phyloP scores from a whole-genome alignment of 2,888 invertebrate genomes.

The Caenorhabditis japonica region DNA sequence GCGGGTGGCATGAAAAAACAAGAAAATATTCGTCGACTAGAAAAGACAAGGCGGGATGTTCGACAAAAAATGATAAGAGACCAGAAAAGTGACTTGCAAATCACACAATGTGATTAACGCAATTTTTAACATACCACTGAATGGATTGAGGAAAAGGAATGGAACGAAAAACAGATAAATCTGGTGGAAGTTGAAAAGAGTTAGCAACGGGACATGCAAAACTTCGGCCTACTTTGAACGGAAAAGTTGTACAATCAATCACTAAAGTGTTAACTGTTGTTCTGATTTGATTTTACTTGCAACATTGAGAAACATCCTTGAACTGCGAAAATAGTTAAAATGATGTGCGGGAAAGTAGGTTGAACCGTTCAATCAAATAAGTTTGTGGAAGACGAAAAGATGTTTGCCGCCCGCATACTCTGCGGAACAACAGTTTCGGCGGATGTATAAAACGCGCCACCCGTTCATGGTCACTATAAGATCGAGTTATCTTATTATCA shows the following conservation, averaged over 20 bases:
- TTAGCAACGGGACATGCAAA: too few species aligned
- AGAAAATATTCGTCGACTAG: conserved; percentile 19
- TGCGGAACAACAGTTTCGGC: conserved; percentile 31
- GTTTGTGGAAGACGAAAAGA: conserved; percentile 27
- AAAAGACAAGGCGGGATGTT: conserved; percentile 14
- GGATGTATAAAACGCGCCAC: conserved; percentile 34
- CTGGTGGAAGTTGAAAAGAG: too few species aligned
- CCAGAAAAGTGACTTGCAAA: conserved; percentile 42
- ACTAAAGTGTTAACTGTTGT: too few species aligned
- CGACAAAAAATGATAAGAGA: conserved; percentile 45
- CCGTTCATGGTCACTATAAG: conserved; percentile 48
- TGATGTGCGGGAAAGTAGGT: conserved; percentile 49
- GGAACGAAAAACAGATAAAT: background rate
- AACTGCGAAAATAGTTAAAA: too few species aligned
- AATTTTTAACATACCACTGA: too few species aligned
- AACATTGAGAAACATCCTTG: too few species aligned
- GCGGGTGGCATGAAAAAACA: conserved; percentile 30
- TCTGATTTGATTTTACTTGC: too few species aligned
- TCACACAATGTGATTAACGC: conserved; percentile 42
- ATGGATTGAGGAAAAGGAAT: conserved; percentile 6
- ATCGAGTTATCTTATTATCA: conserved; percentile 55
- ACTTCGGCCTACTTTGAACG: too few species aligned
- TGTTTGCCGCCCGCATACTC: conserved; percentile 4
- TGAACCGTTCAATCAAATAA: conserved; percentile 52
- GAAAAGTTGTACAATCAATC: too few species aligned